Evolutionary conservation across 2,113 vertebrate genomes (phyloP).

Genomic region (Corydoras maculifer): DNA sequence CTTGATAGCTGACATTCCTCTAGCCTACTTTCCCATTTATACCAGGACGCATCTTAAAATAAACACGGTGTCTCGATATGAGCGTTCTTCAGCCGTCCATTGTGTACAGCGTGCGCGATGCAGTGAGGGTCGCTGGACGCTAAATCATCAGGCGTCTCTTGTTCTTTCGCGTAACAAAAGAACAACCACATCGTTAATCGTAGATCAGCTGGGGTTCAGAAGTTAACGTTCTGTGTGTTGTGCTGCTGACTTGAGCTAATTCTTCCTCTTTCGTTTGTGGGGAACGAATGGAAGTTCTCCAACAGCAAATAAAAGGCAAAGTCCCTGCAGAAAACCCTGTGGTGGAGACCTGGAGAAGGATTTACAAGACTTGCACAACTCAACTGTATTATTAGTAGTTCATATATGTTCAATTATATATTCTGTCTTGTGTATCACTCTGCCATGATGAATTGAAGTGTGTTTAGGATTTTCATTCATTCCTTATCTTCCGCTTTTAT

Average conservation of each 20-base stretch:
- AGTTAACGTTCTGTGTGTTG: conserved; percentile 2
- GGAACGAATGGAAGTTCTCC: conserved; percentile 16
- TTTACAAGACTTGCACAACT: conserved; percentile 21
- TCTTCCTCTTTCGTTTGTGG: conserved; percentile 12
- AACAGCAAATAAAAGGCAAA: conserved; percentile 6
- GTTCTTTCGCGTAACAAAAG: neutral
- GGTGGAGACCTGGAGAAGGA: conserved; percentile 11
- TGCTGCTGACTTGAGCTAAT: conserved; percentile 21
- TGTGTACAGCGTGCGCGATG: neutral
- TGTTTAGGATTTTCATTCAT: too few relatives aligned
- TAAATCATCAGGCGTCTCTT: conserved; percentile 12
- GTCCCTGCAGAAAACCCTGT: conserved; percentile 6
- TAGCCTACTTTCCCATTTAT: conserved; percentile 7
- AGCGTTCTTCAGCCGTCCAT: neutral
- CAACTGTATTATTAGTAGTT: neutral
- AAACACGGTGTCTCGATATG: neutral
- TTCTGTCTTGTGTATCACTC: too few relatives aligned
- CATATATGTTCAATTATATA: too few relatives aligned
- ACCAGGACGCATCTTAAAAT: neutral
- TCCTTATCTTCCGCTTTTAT: too few relatives aligned
- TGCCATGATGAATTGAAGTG: too few relatives aligned
- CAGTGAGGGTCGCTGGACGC: neutral
- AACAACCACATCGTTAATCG: conserved; percentile 24
- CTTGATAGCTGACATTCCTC: conserved; percentile 2
- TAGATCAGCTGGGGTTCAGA: conserved; percentile 2